Evolutionary conservation across 2,113 vertebrate species (phyloP), one percentile per base, ranked within the genome.

Genomic region (Phylloscopus trochilus): DNA sequence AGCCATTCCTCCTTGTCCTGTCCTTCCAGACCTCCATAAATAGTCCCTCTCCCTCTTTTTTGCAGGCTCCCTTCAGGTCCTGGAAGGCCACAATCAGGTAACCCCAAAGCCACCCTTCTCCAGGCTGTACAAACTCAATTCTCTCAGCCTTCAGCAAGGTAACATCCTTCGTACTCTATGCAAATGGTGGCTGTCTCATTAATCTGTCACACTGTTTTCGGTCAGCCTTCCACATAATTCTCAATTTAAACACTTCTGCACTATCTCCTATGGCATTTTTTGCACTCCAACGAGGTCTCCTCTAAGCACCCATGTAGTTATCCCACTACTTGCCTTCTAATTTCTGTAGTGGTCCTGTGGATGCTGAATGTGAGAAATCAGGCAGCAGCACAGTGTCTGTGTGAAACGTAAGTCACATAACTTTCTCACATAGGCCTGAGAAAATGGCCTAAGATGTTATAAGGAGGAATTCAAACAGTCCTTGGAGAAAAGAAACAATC

Each of bases 281-380:
- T 43, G 56, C 10, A 43, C 22, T 31, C 17, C 1, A 1, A 0
- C 46, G 49, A 0, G 0, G 28, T 41, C 62, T 87, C 9, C 16
- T 74, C 55, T 74, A 46, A 52, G 51, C 18, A n/a, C 13, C 2
- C 31, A 46, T 0, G 3, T 31, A 69, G 5, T 52, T 55, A 59
- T 21, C 23, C 33, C 27, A 15, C 21, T 9, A 7, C 31, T 53
- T 64, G 9, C 46, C 51, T 79, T 60, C 23, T 21, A 72, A 1
- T 9, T 43, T 41, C 46, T 56, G 19, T 30, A 46, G 37, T 1
- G 5, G 15, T 19, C 47, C 21, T 41, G 41, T 41, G 41, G 41
- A 41, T 41, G 41, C 41, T 41, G 41, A 41, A 41, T 14, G 13
- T 41, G 41, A 41, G 41, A 41, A 41, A 41, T 41, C 41, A 41